These are phyloP conservation scores for Amphipoea oculea DNA, from an alignment of 2,888 invertebrate species.

Conservation along the genomic window DNA sequence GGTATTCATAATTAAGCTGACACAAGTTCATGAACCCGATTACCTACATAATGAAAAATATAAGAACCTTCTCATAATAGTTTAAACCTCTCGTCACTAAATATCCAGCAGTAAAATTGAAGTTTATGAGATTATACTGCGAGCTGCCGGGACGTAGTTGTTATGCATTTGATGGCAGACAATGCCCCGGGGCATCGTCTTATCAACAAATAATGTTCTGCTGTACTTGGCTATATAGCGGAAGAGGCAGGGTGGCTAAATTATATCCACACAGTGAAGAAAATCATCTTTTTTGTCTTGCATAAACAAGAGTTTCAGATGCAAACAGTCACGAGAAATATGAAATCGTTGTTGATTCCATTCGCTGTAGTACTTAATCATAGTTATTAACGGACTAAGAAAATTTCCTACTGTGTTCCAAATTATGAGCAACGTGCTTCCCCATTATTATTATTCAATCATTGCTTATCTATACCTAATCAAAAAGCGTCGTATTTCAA, in stretches of 20 bases:
- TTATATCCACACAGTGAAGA: background rate
- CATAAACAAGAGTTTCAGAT: background rate
- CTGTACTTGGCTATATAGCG: slow-evolving; percentile 7
- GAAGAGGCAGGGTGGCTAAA: no score
- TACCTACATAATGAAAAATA: background rate
- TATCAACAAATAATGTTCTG: slow-evolving; percentile 44
- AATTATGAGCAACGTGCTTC: background rate
- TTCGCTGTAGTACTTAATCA: background rate
- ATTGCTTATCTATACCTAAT: background rate
- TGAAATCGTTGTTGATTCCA: background rate
- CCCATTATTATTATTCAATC: background rate
- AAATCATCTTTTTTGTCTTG: background rate
- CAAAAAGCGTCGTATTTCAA: background rate
- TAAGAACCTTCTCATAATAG: background rate
- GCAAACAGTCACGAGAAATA: background rate
- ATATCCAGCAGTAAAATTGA: slow-evolving; percentile 7
- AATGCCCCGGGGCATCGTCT: slow-evolving; percentile 29
- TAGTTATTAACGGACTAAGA: background rate
- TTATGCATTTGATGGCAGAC: slow-evolving; percentile 37
- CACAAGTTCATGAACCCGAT: background rate
- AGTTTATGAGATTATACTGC: slow-evolving; percentile 31
- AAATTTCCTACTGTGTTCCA: background rate
- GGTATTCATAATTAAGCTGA: background rate
- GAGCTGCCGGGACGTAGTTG: slow-evolving; percentile 13
- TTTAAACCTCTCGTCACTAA: slow-evolving; percentile 16